Conservation (phyloP, 2,888 invertebrate genomes). For the Autographa gamma region DNA sequence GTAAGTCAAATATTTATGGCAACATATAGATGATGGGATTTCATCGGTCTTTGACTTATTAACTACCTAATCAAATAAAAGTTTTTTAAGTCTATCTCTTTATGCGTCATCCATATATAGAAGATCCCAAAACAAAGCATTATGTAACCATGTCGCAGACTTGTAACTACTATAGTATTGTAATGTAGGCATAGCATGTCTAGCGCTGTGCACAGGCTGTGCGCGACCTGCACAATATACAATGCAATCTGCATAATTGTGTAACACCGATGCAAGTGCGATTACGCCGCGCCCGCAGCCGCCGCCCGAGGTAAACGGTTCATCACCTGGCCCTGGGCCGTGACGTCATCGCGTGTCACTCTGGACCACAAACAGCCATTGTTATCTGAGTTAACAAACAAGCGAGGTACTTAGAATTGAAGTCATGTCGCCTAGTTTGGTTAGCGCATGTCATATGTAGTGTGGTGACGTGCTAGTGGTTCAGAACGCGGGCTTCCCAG, state of each 20-base stretch:
- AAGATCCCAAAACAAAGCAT: too few relatives aligned
- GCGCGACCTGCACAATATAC: conserved; percentile 30
- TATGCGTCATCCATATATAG: too few relatives aligned
- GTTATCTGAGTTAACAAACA: not conserved
- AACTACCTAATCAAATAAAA: too few relatives aligned
- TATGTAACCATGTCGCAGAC: too few relatives aligned
- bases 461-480: not conserved
- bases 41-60: too few relatives aligned
- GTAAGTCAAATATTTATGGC: too few relatives aligned
- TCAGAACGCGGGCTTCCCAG: not conserved
- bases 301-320: conserved; percentile 41
- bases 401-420: not conserved
- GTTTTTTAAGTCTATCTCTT: too few relatives aligned
- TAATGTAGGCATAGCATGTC: conserved; percentile 5
- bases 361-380: conserved; percentile 1
- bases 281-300: conserved; percentile 41
- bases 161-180: not conserved
- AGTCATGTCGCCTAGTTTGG: not conserved
- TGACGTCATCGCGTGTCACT: conserved; percentile 6
- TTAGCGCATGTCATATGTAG: not conserved
- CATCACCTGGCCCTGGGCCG: conserved; percentile 41
- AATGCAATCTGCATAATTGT: conserved; percentile 38
- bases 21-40: too few relatives aligned
- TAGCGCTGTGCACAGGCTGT: conserved; percentile 3
- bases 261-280: conserved; percentile 16